These are phyloP conservation scores for Oxystoma pomonae DNA, from an alignment of 2,888 invertebrate genomes.

Conservation along the genomic window DNA sequence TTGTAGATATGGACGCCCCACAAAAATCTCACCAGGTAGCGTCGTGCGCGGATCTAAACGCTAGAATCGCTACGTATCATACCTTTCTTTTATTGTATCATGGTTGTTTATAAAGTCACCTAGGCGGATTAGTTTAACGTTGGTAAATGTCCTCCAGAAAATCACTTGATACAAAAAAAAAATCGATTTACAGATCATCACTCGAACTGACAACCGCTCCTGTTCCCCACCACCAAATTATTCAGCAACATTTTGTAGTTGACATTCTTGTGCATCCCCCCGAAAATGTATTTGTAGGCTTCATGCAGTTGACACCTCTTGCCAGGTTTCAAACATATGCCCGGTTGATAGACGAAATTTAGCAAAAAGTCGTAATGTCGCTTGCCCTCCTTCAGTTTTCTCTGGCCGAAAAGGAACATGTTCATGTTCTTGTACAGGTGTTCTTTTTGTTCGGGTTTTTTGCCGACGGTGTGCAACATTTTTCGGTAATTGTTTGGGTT, in stretches of 20 bases:
- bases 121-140: no score
- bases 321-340: not conserved
- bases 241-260: constrained; percentile 10
- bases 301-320: constrained; percentile 22
- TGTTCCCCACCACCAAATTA: not conserved
- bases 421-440: constrained; percentile 26
- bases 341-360: constrained; percentile 20
- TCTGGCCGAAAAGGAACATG: constrained; percentile 33
- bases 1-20: no score
- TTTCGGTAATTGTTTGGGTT: not conserved
- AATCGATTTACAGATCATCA: no score
- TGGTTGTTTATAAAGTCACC: no score
- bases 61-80: no score
- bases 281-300: constrained; percentile 32
- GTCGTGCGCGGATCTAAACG: no score
- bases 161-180: no score
- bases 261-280: constrained; percentile 22
- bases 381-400: constrained; percentile 24
- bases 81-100: no score
- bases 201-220: not conserved
- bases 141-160: no score
- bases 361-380: constrained; percentile 27
- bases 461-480: not conserved
- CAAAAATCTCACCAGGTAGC: no score
- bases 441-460: no score